A percentile compares a stretch with the other conserved stretches of the same genome.
These are phyloP conservation scores for Yasuhikotakia modesta DNA, from an alignment of 2,797 vertebrate species.

Conservation along the genomic window DNA sequence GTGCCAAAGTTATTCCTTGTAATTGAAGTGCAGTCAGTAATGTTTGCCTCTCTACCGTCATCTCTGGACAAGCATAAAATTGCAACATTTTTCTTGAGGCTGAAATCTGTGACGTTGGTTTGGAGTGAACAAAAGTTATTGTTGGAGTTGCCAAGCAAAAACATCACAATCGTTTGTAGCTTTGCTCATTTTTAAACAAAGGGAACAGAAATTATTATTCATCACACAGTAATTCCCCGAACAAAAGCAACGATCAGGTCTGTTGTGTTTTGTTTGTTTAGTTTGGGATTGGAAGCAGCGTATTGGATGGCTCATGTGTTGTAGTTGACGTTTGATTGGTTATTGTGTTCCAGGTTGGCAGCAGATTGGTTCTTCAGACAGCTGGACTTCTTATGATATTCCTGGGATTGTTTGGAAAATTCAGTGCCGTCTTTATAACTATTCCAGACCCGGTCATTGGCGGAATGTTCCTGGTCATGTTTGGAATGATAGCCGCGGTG, in stretches of 20 bases:
- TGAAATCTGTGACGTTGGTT: too few relatives aligned
- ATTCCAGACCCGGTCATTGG: slow-evolving; percentile 83
- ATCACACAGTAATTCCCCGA: background rate
- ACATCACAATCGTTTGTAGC: too few relatives aligned
- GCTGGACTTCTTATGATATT: slow-evolving; percentile 80
- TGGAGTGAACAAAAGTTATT: too few relatives aligned
- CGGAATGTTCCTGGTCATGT: slow-evolving; percentile 86
- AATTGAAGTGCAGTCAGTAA: too few relatives aligned
- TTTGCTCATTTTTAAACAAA: too few relatives aligned
- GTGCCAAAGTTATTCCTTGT: background rate
- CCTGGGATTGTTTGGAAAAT: slow-evolving; percentile 81
- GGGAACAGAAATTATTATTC: too few relatives aligned
- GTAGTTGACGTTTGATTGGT: background rate
- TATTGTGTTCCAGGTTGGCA: slow-evolving; percentile 74
- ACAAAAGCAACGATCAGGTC: background rate
- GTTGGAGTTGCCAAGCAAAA: too few relatives aligned
- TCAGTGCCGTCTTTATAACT: slow-evolving; percentile 82
- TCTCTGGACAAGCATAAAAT: too few relatives aligned
- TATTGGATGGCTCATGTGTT: slow-evolving; percentile 1
- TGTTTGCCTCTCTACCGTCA: too few relatives aligned
- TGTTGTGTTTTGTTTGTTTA: background rate
- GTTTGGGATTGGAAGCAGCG: slow-evolving; percentile 12
- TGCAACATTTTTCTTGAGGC: too few relatives aligned
- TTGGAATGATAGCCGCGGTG: slow-evolving; percentile 83
- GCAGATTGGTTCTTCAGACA: slow-evolving; percentile 78